These are phyloP conservation scores for Plagodis pulveraria DNA, from an alignment of 2,888 invertebrate species.

Conservation along the genomic window DNA sequence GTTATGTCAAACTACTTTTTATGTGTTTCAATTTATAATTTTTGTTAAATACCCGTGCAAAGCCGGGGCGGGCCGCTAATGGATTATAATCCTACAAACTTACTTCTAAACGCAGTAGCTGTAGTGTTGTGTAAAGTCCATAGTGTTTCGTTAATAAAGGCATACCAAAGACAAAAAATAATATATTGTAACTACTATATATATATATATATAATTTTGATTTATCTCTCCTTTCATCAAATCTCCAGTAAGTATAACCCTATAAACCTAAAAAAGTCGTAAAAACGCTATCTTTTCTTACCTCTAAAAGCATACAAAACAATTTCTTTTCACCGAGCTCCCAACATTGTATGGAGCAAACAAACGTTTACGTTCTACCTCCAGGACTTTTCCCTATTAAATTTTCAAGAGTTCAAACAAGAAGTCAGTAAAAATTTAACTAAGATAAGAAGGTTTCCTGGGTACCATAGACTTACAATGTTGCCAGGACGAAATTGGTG, in stretches of 20 bases:
- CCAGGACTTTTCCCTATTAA: slow-evolving; percentile 49
- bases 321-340: slow-evolving; percentile 32
- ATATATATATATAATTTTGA: too few species aligned
- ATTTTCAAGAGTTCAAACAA: slow-evolving; percentile 55
- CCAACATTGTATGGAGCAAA: slow-evolving; percentile 52
- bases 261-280: slow-evolving; percentile 31
- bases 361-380: slow-evolving; percentile 45
- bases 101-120: too few species aligned
- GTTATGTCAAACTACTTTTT: too few species aligned
- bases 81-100: too few species aligned
- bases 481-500: slow-evolving; percentile 16
- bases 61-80: too few species aligned
- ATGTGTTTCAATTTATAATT: too few species aligned
- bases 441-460: slow-evolving; percentile 48
- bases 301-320: slow-evolving; percentile 39
- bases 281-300: slow-evolving; percentile 36
- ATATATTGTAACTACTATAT: too few species aligned
- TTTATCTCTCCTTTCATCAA: slow-evolving; percentile 17
- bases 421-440: slow-evolving; percentile 56
- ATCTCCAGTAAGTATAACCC: slow-evolving; percentile 20
- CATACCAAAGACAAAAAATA: too few species aligned
- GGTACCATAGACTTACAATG: slow-evolving; percentile 31
- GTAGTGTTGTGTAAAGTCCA: too few species aligned
- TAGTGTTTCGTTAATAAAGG: too few species aligned
- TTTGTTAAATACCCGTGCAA: too few species aligned